Evolutionary conservation across 2,797 vertebrate species (phyloP).

Genomic region (Clamator glandarius): DNA sequence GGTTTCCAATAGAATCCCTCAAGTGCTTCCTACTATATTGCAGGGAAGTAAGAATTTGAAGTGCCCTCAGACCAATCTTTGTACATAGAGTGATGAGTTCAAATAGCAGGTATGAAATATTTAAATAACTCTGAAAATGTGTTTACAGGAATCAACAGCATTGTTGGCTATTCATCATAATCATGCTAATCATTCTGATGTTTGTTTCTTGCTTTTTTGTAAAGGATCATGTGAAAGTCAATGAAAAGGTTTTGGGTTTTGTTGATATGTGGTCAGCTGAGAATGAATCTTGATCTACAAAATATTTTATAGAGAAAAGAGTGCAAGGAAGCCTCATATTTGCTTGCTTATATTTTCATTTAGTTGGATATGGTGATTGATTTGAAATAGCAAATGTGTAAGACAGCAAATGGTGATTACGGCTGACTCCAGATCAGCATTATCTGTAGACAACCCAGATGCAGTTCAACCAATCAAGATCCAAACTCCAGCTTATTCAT

Average conservation of each 20-base stretch:
- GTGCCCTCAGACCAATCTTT: not conserved
- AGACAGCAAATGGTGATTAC: not conserved
- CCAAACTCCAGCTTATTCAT: not conserved
- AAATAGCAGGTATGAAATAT: constrained; percentile 10
- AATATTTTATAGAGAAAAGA: not conserved
- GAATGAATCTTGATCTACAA: not conserved
- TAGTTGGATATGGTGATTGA: not conserved
- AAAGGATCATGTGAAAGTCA: not conserved
- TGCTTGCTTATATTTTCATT: not conserved
- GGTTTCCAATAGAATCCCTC: constrained; percentile 27
- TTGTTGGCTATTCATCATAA: not conserved
- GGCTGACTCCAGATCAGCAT: constrained; percentile 1
- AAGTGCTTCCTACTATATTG: constrained; percentile 40
- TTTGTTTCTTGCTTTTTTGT: not conserved
- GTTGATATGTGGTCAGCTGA: not conserved
- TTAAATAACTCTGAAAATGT: not conserved
- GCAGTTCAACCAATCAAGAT: not conserved
- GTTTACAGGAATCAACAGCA: not conserved
- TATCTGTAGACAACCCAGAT: constrained; percentile 23
- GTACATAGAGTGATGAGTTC: not conserved
- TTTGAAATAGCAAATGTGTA: not conserved
- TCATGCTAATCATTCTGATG: not conserved
- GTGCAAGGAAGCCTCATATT: not conserved
- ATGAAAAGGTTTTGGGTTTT: not conserved
- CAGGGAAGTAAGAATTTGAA: not conserved